Evolutionary conservation across 2,113 vertebrate genomes (phyloP).

Genomic region (Eptesicus fuscus): DNA sequence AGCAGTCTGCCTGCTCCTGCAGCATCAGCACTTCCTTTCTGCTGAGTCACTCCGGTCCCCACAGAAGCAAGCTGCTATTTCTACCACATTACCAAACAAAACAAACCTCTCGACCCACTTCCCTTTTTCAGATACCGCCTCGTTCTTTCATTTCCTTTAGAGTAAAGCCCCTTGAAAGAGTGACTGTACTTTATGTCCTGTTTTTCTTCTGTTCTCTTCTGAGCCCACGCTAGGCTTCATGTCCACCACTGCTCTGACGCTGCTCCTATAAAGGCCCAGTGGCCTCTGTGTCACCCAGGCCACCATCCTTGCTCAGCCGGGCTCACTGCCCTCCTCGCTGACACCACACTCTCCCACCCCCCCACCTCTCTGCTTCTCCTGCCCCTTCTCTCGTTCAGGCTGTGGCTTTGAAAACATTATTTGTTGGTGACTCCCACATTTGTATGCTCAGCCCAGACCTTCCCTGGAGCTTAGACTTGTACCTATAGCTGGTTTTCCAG

Average conservation of each 20-base stretch:
- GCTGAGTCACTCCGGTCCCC: neutral
- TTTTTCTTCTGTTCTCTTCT: neutral
- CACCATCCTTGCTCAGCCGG: fast-evolving
- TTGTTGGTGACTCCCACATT: neutral
- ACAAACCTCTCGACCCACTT: neutral
- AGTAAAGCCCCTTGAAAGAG: neutral
- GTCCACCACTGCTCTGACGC: fast-evolving
- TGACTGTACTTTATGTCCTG: neutral
- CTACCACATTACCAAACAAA: neutral
- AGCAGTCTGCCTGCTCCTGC: neutral
- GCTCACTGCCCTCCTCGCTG: fast-evolving
- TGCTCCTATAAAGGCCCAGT: neutral
- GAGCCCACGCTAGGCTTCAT: neutral
- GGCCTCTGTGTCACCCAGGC: neutral
- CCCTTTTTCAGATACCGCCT: neutral
- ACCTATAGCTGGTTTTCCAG: neutral
- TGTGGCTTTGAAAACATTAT: neutral
- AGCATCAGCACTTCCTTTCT: neutral
- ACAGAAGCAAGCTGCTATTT: neutral
- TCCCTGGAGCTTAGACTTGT: neutral
- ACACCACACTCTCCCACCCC: no score
- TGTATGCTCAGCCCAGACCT: neutral
- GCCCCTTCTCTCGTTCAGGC: neutral
- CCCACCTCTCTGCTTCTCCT: neutral
- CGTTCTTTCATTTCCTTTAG: neutral